These are phyloP conservation scores for Clarias macrocephalus DNA, from an alignment of 2,113 vertebrate species.

Conservation along the genomic window DNA sequence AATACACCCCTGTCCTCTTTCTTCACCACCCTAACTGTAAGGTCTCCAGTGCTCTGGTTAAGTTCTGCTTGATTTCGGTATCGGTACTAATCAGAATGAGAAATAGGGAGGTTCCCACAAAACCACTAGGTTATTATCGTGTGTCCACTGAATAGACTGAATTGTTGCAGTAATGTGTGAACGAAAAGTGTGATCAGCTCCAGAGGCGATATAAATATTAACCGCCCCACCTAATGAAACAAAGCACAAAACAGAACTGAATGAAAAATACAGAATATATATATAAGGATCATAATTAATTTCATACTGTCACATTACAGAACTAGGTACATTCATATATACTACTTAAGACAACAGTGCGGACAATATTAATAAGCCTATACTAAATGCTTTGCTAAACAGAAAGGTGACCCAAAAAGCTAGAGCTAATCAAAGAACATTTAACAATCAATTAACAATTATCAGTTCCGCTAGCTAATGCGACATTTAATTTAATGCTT, in stretches of 20 bases:
- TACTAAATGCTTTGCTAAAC: background rate
- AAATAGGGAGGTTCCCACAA: background rate
- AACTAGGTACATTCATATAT: background rate
- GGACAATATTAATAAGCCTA: background rate
- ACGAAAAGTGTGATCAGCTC: background rate
- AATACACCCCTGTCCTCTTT: too few species aligned
- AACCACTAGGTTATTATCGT: background rate
- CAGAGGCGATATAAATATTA: background rate
- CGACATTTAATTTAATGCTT: background rate
- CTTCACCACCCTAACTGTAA: background rate
- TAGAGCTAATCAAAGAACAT: background rate
- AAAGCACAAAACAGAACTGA: background rate
- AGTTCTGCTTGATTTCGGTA: background rate
- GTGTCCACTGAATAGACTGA: conserved; percentile 6
- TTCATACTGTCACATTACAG: background rate
- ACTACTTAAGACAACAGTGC: too few species aligned
- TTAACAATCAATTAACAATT: too few species aligned
- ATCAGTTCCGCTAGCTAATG: background rate
- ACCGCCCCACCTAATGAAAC: background rate
- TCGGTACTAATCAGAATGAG: background rate
- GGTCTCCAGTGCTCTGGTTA: background rate
- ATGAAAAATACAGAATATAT: background rate
- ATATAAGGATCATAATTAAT: background rate
- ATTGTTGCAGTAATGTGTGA: background rate
- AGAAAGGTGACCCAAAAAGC: background rate